These are phyloP conservation scores for Myotis daubentonii DNA, from an alignment of 2,797 vertebrate genomes.

Conservation along the genomic window DNA sequence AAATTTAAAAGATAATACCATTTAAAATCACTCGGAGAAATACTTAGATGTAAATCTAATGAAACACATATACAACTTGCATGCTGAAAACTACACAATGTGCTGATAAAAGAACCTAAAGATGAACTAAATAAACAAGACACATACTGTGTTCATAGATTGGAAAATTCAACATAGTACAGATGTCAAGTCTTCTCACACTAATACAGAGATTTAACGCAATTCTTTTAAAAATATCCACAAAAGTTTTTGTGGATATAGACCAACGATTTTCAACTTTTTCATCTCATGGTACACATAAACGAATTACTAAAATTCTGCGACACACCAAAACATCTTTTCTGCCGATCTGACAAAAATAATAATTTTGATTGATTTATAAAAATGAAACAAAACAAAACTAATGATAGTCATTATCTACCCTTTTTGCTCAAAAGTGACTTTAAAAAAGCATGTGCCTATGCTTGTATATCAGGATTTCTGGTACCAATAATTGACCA, in stretches of 20 bases:
- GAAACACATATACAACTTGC: background rate
- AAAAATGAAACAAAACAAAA: background rate
- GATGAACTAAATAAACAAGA: conserved; percentile 11
- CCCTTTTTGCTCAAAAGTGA: background rate
- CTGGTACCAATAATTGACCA: background rate
- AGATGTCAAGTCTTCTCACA: background rate
- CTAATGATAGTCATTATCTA: background rate
- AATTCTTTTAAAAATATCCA: background rate
- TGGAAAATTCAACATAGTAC: background rate
- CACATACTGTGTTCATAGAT: background rate
- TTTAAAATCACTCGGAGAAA: background rate
- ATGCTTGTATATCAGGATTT: background rate
- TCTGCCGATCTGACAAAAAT: background rate
- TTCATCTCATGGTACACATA: background rate
- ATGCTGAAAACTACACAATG: background rate
- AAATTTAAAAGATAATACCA: background rate
- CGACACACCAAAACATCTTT: background rate
- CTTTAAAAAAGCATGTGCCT: background rate
- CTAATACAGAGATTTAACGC: background rate
- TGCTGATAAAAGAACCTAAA: background rate
- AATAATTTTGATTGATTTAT: background rate
- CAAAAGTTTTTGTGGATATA: background rate
- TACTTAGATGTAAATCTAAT: background rate
- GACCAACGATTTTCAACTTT: background rate
- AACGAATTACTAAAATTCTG: background rate